These are phyloP conservation scores for Corythornis cristatus DNA, from an alignment of 2,113 vertebrate genomes.

Conservation along the genomic window DNA sequence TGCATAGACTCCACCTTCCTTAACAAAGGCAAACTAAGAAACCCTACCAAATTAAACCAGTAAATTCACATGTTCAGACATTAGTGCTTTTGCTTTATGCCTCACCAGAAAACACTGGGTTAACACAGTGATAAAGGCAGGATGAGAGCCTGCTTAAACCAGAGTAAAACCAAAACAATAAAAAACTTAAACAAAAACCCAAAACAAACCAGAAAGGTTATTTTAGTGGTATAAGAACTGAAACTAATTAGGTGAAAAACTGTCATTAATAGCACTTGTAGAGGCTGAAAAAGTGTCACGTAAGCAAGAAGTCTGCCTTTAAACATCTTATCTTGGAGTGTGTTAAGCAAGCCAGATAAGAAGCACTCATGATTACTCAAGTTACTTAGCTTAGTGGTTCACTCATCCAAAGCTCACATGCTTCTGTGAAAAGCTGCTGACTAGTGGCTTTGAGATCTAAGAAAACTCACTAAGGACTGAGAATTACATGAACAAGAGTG, in stretches of 20 bases:
- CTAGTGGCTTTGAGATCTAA: background rate
- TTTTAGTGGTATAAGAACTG: background rate
- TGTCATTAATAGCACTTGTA: background rate
- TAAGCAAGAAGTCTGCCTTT: background rate
- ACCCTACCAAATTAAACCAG: background rate
- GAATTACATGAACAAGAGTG: background rate
- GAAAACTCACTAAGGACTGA: background rate
- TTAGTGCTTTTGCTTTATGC: background rate
- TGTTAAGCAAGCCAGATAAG: background rate
- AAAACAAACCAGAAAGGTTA: background rate
- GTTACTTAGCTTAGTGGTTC: background rate
- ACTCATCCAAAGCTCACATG: background rate
- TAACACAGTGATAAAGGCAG: background rate
- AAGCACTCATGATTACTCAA: slow-evolving; percentile 20
- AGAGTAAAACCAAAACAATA: background rate
- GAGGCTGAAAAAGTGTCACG: background rate
- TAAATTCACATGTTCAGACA: background rate
- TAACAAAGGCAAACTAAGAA: background rate
- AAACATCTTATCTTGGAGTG: background rate
- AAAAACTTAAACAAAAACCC: background rate
- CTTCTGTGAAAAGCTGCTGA: background rate
- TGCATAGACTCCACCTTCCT: background rate
- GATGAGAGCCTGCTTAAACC: background rate
- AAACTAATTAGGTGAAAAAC: background rate
- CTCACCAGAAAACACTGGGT: background rate